These are phyloP conservation scores for Holotrichia oblita DNA, from an alignment of 1,140 invertebrate species.

Conservation along the genomic window DNA sequence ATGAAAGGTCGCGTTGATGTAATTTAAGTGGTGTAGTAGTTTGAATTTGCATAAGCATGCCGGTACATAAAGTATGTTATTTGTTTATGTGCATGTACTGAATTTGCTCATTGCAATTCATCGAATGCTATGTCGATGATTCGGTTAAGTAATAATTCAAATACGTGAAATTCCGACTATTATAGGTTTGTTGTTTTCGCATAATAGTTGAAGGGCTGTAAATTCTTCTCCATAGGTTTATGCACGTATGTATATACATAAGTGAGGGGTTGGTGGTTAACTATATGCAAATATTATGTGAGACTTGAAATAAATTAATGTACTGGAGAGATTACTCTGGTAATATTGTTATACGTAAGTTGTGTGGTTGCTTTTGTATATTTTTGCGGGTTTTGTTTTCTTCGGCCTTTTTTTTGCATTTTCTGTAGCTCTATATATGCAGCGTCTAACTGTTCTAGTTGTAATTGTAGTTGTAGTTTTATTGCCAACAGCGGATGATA, in stretches of 20 bases:
- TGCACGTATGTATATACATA: neutral
- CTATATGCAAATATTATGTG: too few species aligned
- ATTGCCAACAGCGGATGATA: too few species aligned
- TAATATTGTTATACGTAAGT: too few species aligned
- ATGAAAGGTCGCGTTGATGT: neutral
- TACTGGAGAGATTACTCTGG: too few species aligned
- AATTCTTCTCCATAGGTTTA: neutral
- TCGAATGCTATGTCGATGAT: neutral
- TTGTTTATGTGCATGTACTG: neutral
- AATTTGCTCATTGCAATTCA: neutral
- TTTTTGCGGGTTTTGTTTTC: too few species aligned
- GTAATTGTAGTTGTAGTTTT: too few species aligned
- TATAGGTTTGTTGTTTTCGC: neutral
- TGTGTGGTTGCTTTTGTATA: too few species aligned
- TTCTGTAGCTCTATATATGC: too few species aligned
- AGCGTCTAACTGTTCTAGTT: too few species aligned
- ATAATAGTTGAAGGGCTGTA: neutral
- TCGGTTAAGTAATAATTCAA: conserved; percentile 12
- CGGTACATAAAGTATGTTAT: neutral
- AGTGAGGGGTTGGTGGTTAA: neutral
- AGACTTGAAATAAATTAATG: neutral
- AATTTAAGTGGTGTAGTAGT: neutral
- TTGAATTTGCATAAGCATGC: neutral
- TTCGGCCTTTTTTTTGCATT: too few species aligned
- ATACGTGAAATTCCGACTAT: neutral